Percentiles rank a stretch among this genome's conserved stretches.
Conservation (phyloP, 2,797 vertebrate species). For the Silurus aristotelis region DNA sequence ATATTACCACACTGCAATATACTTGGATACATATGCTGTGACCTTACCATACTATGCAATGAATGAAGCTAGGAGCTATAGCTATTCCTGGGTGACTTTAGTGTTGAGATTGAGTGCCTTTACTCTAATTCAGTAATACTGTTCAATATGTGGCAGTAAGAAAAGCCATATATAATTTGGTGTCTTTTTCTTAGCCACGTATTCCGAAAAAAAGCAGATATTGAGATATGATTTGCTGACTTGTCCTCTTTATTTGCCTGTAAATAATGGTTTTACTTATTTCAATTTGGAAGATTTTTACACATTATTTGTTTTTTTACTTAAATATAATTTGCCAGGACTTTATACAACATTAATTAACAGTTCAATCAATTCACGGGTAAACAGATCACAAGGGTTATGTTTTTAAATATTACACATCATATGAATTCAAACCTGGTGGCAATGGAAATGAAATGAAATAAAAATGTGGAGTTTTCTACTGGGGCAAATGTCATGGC, state of each 20-base stretch:
- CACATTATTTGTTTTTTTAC: neutral
- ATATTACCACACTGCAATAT: no score
- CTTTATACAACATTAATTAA: neutral
- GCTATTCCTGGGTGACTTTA: neutral
- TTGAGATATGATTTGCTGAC: no score
- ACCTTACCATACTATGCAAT: neutral
- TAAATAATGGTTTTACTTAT: neutral
- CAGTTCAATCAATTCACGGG: neutral
- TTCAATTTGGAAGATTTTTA: neutral
- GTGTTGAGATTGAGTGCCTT: neutral
- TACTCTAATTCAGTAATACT: no score
- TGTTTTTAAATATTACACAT: neutral
- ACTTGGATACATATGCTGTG: neutral
- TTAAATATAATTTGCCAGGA: neutral
- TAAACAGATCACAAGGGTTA: neutral
- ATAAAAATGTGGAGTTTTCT: constrained; percentile 1
- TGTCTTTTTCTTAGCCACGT: no score
- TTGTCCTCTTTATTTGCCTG: no score
- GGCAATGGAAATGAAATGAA: neutral
- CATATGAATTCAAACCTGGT: neutral
- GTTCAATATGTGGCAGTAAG: neutral
- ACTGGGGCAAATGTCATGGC: constrained; percentile 51
- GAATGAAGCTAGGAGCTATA: neutral
- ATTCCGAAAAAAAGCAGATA: no score
- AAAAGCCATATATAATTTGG: neutral